Evolutionary conservation across 2,888 invertebrate genomes (phyloP).

Genomic region (Fabriciana adippe): DNA sequence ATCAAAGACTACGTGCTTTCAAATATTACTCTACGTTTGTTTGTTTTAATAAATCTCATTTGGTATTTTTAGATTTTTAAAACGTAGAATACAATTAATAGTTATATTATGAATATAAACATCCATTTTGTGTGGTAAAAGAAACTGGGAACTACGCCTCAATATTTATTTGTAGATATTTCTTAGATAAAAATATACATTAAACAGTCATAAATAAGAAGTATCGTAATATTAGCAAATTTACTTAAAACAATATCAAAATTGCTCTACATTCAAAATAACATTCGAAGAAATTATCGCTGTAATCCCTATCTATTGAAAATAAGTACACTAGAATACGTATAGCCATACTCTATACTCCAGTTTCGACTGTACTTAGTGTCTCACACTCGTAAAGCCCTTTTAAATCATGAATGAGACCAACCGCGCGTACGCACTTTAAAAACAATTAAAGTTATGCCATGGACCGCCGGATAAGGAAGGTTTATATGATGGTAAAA

Average conservation of each 20-base stretch:
- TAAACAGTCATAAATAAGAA: too few species aligned
- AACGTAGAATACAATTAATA: slow-evolving; percentile 4
- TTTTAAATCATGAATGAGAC: slow-evolving; percentile 39
- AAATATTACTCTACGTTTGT: slow-evolving; percentile 35
- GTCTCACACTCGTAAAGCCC: slow-evolving; percentile 32
- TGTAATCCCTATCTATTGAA: not conserved
- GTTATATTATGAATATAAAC: not conserved
- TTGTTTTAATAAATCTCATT: slow-evolving; percentile 26
- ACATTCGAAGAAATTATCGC: too few species aligned
- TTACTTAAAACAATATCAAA: too few species aligned
- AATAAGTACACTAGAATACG: not conserved
- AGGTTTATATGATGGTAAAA: slow-evolving; percentile 55
- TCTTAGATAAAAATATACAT: too few species aligned
- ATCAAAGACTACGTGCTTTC: slow-evolving; percentile 47
- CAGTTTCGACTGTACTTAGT: slow-evolving; percentile 16
- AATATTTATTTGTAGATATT: too few species aligned
- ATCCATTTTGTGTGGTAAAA: too few species aligned
- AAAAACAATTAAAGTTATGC: slow-evolving; percentile 78
- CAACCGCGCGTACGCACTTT: slow-evolving; percentile 60
- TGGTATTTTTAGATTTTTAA: not conserved
- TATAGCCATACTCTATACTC: not conserved
- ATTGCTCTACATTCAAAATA: too few species aligned
- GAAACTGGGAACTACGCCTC: too few species aligned
- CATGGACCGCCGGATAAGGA: slow-evolving; percentile 46
- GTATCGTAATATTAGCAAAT: not conserved